Conservation (phyloP, 2,113 vertebrate genomes). For the Pogona vitticeps region DNA sequence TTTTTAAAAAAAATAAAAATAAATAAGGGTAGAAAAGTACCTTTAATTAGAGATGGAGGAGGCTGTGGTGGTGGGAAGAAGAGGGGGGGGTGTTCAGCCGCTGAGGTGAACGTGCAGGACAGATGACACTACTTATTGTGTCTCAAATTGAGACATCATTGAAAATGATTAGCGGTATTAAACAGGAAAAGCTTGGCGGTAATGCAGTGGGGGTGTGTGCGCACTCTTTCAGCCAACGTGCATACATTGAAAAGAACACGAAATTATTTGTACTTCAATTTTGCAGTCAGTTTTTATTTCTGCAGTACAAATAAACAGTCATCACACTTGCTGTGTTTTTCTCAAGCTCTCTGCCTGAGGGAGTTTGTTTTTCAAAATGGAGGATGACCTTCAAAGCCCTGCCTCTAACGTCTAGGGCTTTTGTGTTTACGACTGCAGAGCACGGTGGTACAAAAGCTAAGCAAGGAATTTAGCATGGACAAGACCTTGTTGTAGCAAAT, state of each 20-base stretch:
- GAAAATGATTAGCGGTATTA: constrained; percentile 21
- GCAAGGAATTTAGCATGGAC: too few species aligned
- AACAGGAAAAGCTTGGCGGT: not conserved
- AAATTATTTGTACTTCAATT: not conserved
- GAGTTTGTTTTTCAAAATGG: not conserved
- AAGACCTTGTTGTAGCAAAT: too few species aligned
- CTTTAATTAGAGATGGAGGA: constrained; percentile 1
- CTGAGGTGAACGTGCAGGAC: not conserved
- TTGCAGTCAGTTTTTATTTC: not conserved
- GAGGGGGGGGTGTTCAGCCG: too few species aligned
- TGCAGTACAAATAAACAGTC: not conserved
- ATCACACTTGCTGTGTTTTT: not conserved
- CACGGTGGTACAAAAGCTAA: too few species aligned
- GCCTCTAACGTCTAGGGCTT: too few species aligned
- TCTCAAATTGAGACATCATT: constrained; percentile 6
- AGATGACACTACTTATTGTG: not conserved
- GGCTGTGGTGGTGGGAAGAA: not conserved
- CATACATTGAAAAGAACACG: not conserved
- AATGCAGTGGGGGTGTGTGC: not conserved
- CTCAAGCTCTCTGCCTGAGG: too few species aligned
- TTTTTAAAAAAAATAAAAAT: not conserved
- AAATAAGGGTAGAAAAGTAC: not conserved
- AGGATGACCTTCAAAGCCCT: not conserved
- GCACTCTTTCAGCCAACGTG: not conserved
- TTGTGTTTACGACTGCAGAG: not conserved